Evolutionary conservation across 2,797 vertebrate species (phyloP), one percentile per base, ranked within the genome.

Genomic region (Scleropages formosus): DNA sequence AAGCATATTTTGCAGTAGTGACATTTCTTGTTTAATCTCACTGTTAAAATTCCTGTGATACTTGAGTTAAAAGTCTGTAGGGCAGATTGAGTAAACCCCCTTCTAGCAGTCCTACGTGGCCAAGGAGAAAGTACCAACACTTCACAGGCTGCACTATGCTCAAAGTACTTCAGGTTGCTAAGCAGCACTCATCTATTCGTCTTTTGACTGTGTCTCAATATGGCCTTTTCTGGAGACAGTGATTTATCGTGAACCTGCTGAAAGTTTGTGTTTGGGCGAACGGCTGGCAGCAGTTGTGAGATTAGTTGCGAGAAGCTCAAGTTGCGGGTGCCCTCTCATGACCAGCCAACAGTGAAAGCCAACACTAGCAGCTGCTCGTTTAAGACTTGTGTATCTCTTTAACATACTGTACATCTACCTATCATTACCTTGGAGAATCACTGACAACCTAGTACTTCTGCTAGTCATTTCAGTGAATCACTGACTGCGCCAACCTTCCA

Each of bases 281-380:
- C 66, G 77, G 76, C 78, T 74, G 71, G 31, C 81, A 81, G 73
- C 49, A 66, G 64, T 39, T 39, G 81, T 73, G 76, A 39, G 51
- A 56, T 82, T 85, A 87, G 84, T 82, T 85, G 83, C 77, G 79
- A 81, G 72, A 20, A 77, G 77, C 80, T 88, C 80, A 10, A 78
- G 83, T 88, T 91, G 77, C 84, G 63, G 75, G 75, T 79, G 78
- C 72, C 77, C 73, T 61, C 22, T 61, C 82, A 84, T 78, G 82
- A 85, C 83, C 82, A 31, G 80, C 73, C 72, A 67, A 78, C 58
- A 79, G 83, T 82, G 82, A 87, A 86, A 86, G 80, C 68, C 80
- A 87, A 87, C 18, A 78, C 77, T 73, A 78, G 80, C 78, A 77
- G 71, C 65, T 53, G 60, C 59, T 53, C 68, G 18, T 59, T 62